phyloP scores from a whole-genome alignment of 2,888 invertebrate species.

The Tuta absoluta region DNA sequence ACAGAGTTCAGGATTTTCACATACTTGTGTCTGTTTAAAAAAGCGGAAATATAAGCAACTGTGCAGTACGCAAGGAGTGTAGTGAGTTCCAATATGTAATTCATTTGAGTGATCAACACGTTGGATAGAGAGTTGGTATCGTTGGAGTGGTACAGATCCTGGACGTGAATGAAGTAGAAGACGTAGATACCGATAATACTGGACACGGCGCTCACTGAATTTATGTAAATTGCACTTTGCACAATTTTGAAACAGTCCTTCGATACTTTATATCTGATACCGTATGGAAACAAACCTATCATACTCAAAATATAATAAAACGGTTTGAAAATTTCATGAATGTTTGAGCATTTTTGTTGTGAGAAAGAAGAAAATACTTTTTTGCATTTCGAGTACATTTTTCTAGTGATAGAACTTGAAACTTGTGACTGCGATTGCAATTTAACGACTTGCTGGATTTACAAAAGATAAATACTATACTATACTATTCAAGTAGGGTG shows the following conservation, averaged over 20 bases:
- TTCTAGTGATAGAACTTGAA: not conserved
- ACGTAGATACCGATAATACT: constrained; percentile 44
- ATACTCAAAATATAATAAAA: constrained; percentile 39
- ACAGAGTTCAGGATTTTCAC: constrained; percentile 58
- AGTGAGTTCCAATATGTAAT: constrained; percentile 60
- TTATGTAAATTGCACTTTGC: constrained; percentile 57
- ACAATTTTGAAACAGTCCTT: constrained; percentile 38
- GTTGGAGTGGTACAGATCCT: constrained; percentile 43
- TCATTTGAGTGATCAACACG: constrained; percentile 56
- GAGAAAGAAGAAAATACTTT: constrained; percentile 27
- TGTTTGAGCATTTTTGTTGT: constrained; percentile 23
- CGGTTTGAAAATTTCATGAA: constrained; percentile 40
- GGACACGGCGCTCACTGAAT: constrained; percentile 51
- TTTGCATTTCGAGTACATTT: constrained; percentile 32
- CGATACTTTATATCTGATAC: constrained; percentile 37
- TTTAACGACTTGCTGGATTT: not conserved
- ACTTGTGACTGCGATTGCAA: not conserved
- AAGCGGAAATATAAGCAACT: constrained; percentile 52
- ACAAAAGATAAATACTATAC: not conserved
- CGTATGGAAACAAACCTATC: constrained; percentile 44
- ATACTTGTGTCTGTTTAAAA: constrained; percentile 50
- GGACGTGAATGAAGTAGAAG: constrained; percentile 53
- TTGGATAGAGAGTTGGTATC: constrained; percentile 49
- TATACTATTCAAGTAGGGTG: not conserved
- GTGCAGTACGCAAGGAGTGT: constrained; percentile 45